Evolutionary conservation across 2,888 invertebrate genomes (phyloP).

Genomic region (Drosophila trichaetosa): DNA sequence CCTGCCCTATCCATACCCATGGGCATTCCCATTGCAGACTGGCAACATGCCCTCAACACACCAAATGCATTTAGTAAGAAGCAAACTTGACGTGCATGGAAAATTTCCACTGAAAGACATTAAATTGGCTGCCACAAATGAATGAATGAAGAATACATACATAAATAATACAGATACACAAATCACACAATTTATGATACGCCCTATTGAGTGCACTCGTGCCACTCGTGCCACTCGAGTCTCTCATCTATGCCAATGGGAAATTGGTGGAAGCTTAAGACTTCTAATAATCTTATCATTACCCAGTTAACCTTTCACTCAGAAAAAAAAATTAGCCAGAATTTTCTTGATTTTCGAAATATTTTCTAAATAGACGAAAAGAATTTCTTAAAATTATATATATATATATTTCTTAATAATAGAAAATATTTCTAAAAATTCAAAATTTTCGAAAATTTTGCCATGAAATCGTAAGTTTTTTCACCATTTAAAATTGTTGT

Average conservation of each 20-base stretch:
- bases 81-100: constrained; percentile 54
- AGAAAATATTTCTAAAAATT: too few species aligned
- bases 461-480: not conserved
- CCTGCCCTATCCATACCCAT: constrained; percentile 1
- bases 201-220: not conserved
- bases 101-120: constrained; percentile 66
- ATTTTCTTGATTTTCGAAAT: not conserved
- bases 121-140: constrained; percentile 45
- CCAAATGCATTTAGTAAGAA: constrained; percentile 17
- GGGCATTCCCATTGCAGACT: constrained; percentile 21
- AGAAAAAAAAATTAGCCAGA: not conserved
- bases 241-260: not conserved
- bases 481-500: not conserved
- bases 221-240: not conserved
- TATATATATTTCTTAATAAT: too few species aligned
- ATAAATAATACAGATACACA: not conserved
- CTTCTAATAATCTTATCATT: constrained; percentile 3
- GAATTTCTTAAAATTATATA: not conserved
- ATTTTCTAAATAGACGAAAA: not conserved
- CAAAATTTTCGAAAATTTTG: not conserved
- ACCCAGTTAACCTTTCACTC: constrained; percentile 17
- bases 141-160: constrained; percentile 15
- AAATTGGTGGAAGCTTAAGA: not conserved
- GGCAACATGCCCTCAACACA: constrained; percentile 18
- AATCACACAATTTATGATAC: constrained; percentile 20